phyloP scores from a whole-genome alignment of 2,797 vertebrate species.

The Coendou prehensilis region DNA sequence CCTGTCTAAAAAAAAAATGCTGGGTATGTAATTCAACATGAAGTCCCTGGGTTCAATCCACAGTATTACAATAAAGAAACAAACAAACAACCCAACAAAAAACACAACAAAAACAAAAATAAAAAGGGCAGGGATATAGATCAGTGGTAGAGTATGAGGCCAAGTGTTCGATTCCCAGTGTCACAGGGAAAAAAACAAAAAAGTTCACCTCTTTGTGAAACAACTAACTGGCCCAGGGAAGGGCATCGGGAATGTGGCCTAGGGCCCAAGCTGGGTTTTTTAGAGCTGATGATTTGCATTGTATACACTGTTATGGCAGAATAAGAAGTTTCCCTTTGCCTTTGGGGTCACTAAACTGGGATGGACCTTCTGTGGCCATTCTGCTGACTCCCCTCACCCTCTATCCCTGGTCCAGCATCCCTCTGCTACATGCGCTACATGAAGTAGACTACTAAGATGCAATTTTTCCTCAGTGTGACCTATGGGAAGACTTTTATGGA shows the following conservation, averaged over 20 bases:
- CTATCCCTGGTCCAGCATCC: background rate
- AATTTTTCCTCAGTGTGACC: constrained; percentile 13
- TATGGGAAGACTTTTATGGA: constrained; percentile 36
- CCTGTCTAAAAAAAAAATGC: background rate
- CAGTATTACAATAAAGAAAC: background rate
- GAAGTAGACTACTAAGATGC: background rate
- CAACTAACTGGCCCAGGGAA: background rate
- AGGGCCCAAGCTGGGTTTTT: background rate
- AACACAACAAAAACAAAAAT: too few relatives aligned
- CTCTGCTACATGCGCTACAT: background rate
- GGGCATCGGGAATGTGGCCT: background rate
- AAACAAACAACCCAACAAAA: too few relatives aligned
- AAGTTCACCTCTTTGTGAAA: background rate
- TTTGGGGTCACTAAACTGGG: background rate
- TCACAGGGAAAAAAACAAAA: background rate
- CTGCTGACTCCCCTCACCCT: background rate
- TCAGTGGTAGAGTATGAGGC: background rate
- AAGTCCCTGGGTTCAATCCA: background rate
- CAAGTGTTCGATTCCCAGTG: background rate
- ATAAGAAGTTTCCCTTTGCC: constrained; percentile 11
- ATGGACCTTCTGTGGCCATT: background rate
- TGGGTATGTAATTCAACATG: background rate
- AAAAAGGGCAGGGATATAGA: background rate
- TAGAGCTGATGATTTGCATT: constrained; percentile 46
- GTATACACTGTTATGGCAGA: background rate